These are phyloP conservation scores for Mirza zaza DNA, from an alignment of 2,113 vertebrate species.

Conservation along the genomic window DNA sequence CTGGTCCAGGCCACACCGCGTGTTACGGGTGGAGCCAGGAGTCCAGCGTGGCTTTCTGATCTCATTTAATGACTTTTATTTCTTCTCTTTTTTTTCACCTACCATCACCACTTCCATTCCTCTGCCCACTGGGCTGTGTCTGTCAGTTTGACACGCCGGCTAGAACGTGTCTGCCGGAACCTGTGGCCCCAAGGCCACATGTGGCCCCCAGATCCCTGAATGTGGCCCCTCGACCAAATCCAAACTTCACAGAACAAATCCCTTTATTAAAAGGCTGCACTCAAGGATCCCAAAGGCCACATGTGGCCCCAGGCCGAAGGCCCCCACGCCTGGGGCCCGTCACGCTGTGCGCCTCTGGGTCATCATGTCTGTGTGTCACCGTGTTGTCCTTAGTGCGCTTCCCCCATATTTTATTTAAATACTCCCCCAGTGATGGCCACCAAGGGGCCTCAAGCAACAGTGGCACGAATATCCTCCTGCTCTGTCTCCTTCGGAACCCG, in stretches of 20 bases:
- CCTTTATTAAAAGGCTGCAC: no score
- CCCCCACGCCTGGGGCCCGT: no score
- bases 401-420: not conserved
- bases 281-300: no score
- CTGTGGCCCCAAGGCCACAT: no score
- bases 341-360: not conserved
- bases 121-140: no score
- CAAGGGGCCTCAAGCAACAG: not conserved
- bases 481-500: not conserved
- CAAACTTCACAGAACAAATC: no score
- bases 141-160: rapidly evolving
- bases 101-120: not conserved
- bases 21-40: not conserved
- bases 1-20: not conserved
- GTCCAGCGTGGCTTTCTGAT: rapidly evolving
- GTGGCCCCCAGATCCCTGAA: no score
- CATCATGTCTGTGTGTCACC: rapidly evolving
- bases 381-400: not conserved
- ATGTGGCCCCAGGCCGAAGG: no score
- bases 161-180: rapidly evolving
- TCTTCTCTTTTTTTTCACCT: not conserved
- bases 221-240: no score
- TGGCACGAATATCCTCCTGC: not conserved
- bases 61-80: not conserved
- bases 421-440: not conserved